A percentile compares a stretch with the other conserved stretches of the same genome.
These are phyloP conservation scores for Platysteira castanea DNA, from an alignment of 2,113 vertebrate species.

Conservation along the genomic window DNA sequence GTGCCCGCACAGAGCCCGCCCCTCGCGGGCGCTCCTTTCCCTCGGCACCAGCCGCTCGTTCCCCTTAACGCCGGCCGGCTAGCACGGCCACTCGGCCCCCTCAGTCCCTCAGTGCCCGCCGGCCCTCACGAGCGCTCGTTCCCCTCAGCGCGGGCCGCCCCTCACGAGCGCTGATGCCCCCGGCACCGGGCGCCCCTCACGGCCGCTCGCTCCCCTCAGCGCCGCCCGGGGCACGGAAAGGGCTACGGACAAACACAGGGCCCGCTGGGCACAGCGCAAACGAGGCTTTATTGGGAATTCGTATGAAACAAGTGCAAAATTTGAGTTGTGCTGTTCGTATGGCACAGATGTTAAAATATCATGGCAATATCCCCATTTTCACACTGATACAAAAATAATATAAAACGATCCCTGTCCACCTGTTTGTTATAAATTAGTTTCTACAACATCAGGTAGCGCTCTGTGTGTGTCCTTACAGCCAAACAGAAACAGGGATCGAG, in stretches of 20 bases:
- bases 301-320: conserved; percentile 4
- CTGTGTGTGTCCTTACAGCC: background rate
- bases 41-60: no score
- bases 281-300: conserved; percentile 40
- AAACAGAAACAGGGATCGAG: accelerated
- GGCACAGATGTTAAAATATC: background rate
- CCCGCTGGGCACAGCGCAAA: background rate
- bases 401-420: background rate
- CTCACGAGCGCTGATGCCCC: accelerated
- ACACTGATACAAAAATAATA: conserved; percentile 25
- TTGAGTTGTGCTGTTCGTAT: background rate
- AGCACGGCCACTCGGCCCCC: accelerated
- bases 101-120: accelerated
- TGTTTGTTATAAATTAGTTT: background rate
- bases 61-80: accelerated
- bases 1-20: background rate
- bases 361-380: conserved; percentile 4
- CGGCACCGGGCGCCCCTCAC: background rate
- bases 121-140: accelerated
- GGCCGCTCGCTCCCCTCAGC: background rate
- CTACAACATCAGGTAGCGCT: background rate
- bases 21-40: background rate
- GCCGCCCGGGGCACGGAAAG: accelerated
- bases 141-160: background rate
- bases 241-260: background rate